These are phyloP conservation scores for Chymomyza procnemis DNA, from an alignment of 2,888 invertebrate species.

Conservation along the genomic window DNA sequence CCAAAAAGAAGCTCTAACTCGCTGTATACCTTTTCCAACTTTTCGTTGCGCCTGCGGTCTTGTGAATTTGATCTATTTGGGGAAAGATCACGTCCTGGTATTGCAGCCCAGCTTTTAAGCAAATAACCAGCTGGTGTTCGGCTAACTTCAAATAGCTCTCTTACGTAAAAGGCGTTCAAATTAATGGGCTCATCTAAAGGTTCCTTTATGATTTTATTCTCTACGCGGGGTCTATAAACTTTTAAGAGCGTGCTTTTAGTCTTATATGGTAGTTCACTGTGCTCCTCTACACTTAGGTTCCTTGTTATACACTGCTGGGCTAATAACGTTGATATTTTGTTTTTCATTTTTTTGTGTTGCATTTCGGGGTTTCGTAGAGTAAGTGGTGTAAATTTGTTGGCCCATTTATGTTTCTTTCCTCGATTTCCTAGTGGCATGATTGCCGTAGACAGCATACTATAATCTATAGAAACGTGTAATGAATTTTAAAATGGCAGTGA, in stretches of 20 bases:
- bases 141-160: slow-evolving; percentile 79
- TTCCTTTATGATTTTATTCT: slow-evolving; percentile 36
- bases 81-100: slow-evolving; percentile 83
- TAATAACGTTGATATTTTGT: slow-evolving; percentile 62
- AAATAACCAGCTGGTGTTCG: slow-evolving; percentile 79
- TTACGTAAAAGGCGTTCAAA: slow-evolving; percentile 79
- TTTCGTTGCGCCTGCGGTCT: slow-evolving; percentile 10
- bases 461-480: slow-evolving; percentile 54
- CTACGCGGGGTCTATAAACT: slow-evolving; percentile 6
- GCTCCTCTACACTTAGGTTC: slow-evolving; percentile 17
- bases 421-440: slow-evolving; percentile 48
- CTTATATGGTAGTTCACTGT: slow-evolving; percentile 17
- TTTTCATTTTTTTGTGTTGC: slow-evolving; percentile 64
- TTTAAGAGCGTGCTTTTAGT: slow-evolving; percentile 47
- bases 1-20: slow-evolving; percentile 50
- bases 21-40: slow-evolving; percentile 47
- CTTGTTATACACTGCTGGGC: slow-evolving; percentile 46
- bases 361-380: slow-evolving; percentile 68
- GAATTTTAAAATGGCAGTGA: neutral
- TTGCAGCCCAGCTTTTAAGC: slow-evolving; percentile 82
- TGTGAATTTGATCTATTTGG: slow-evolving; percentile 73
- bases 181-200: slow-evolving; percentile 32
- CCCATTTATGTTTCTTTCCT: slow-evolving; percentile 72
- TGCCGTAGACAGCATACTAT: slow-evolving; percentile 54
- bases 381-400: slow-evolving; percentile 75